A percentile compares a stretch with the other conserved stretches of the same genome.
phyloP scores from a whole-genome alignment of 2,797 vertebrate genomes.

The Enteromius anoplus region DNA sequence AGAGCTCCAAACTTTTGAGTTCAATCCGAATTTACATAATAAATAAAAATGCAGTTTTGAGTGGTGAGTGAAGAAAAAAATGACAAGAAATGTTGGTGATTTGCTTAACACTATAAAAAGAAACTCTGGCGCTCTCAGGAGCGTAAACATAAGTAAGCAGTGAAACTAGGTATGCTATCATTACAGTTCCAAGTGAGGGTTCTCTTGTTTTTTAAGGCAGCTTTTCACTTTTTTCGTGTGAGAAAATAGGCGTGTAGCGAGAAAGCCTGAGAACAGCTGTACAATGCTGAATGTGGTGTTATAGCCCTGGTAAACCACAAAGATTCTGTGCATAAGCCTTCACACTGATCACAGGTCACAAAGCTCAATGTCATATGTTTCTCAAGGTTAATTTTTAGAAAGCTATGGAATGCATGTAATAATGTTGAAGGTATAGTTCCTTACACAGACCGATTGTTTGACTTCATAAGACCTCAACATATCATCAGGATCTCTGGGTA shows the following conservation, averaged over 20 bases:
- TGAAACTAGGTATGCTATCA: background rate
- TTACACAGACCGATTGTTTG: no score
- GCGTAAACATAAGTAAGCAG: background rate
- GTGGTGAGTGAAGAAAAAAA: background rate
- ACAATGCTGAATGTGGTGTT: background rate
- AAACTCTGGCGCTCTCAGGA: no score
- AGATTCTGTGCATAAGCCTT: background rate
- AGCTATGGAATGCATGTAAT: background rate
- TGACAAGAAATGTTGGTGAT: background rate
- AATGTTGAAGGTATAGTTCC: background rate
- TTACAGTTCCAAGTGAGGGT: background rate
- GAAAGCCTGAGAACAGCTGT: background rate
- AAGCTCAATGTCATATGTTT: background rate
- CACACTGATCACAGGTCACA: background rate
- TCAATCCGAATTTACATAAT: background rate
- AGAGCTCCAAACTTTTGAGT: background rate
- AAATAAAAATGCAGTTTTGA: no score
- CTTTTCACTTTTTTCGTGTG: background rate
- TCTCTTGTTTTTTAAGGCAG: background rate
- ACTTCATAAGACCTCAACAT: no score
- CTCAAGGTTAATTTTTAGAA: background rate
- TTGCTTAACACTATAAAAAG: no score
- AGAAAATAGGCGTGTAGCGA: background rate
- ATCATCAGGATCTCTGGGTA: no score
- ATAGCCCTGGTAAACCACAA: background rate